Conservation (phyloP, 2,797 vertebrate genomes). For the Carduelis carduelis region DNA sequence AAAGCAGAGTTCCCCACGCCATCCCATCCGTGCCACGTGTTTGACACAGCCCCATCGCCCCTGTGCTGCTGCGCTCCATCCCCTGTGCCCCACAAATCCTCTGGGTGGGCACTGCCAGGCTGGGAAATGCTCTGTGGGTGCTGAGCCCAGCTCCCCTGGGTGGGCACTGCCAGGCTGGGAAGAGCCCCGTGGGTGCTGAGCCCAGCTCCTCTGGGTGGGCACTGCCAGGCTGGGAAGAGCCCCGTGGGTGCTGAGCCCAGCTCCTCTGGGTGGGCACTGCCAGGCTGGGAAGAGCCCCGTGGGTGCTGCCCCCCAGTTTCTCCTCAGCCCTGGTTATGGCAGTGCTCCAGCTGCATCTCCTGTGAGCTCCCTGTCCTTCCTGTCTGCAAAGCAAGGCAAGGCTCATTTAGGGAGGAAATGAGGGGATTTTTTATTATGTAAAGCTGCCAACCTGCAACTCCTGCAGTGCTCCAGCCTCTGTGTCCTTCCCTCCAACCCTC, state of each 20-base stretch:
- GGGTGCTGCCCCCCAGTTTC: not conserved
- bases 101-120: not conserved
- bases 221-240: too few species aligned
- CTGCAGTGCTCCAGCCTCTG: not conserved
- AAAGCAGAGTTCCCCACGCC: fast-evolving
- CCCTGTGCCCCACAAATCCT: fast-evolving
- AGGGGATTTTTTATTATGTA: not conserved
- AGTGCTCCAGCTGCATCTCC: not conserved
- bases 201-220: not conserved
- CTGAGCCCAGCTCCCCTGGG: fast-evolving
- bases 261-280: not conserved
- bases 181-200: fast-evolving
- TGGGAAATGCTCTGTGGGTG: not conserved
- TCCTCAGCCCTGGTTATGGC: not conserved
- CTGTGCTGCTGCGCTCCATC: fast-evolving
- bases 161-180: not conserved
- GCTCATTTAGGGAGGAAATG: not conserved
- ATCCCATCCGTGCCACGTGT: fast-evolving
- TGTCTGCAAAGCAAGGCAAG: not conserved
- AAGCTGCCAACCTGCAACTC: not conserved
- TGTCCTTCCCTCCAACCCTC: not conserved
- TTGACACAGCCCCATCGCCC: not conserved
- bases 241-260: fast-evolving
- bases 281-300: not conserved
- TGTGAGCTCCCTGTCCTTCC: not conserved